phyloP scores from a whole-genome alignment of 2,113 vertebrate species.

The Lontra canadensis region DNA sequence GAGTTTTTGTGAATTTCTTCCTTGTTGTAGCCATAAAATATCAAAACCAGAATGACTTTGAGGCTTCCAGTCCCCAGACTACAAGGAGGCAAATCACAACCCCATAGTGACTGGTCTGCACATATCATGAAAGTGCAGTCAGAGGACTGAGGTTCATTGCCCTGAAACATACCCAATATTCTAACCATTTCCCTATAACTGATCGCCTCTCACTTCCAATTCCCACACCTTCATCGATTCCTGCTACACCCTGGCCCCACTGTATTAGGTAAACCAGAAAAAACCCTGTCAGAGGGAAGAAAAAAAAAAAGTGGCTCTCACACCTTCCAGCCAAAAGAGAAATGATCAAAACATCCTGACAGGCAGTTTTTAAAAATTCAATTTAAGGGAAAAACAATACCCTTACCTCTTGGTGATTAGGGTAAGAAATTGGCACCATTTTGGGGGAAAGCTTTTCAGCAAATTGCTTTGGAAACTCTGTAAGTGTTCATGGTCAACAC shows the following conservation, averaged over 20 bases:
- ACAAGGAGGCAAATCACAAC: neutral
- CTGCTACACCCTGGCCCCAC: too few species aligned
- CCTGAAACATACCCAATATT: neutral
- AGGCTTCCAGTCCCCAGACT: too few species aligned
- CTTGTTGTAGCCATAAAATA: neutral
- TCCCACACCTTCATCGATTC: neutral
- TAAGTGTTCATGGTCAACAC: neutral
- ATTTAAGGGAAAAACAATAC: neutral
- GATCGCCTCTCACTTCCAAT: accelerated
- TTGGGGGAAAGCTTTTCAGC: neutral
- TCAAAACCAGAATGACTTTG: too few species aligned
- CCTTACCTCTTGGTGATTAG: neutral
- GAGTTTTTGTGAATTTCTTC: neutral
- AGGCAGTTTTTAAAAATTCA: neutral
- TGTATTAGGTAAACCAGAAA: neutral
- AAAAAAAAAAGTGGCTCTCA: neutral
- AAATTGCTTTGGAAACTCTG: neutral
- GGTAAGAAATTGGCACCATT: neutral
- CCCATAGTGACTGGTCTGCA: accelerated
- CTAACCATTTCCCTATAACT: neutral
- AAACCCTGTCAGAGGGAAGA: neutral
- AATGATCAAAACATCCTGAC: too few species aligned
- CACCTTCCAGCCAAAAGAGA: too few species aligned
- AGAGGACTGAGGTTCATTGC: neutral
- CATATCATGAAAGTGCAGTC: accelerated